Percentiles rank a stretch among this genome's conserved stretches.
Conservation (phyloP, 2,113 vertebrate species). For the Platichthys stellatus region DNA sequence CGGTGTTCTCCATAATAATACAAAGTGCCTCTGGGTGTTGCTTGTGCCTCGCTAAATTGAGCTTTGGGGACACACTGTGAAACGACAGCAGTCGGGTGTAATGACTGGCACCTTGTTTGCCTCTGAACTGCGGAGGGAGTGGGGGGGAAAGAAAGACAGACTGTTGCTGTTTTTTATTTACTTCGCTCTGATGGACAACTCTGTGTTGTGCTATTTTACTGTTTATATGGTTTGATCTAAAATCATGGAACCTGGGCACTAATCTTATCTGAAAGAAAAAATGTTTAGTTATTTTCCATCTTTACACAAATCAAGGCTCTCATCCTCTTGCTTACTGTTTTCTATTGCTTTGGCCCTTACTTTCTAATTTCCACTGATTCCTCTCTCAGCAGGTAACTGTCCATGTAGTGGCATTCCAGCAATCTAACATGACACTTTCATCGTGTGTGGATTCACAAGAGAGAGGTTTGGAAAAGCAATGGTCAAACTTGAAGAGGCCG, state of each 20-base stretch:
- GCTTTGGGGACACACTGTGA: conserved; percentile 25
- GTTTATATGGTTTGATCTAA: conserved; percentile 10
- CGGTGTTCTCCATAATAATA: conserved; percentile 27
- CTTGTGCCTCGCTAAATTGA: conserved; percentile 35
- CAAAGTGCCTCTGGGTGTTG: conserved; percentile 32
- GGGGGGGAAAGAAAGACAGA: conserved; percentile 1
- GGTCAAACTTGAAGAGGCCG: too few species aligned
- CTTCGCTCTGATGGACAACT: too few species aligned
- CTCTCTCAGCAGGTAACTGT: too few species aligned
- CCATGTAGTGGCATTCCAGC: too few species aligned
- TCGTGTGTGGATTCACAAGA: too few species aligned
- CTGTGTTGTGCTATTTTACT: too few species aligned
- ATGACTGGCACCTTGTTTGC: conserved; percentile 41
- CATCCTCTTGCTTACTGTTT: background rate
- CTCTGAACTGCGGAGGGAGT: conserved; percentile 14
- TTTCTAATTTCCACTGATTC: conserved; percentile 7
- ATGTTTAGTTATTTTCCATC: background rate
- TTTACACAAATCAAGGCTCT: conserved; percentile 1
- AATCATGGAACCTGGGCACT: background rate
- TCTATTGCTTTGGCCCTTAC: too few species aligned
- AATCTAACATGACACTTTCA: too few species aligned
- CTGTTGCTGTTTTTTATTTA: too few species aligned
- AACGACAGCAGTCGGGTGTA: background rate
- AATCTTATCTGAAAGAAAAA: conserved; percentile 16
- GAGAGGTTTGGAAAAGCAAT: too few species aligned